These are phyloP conservation scores for Diachrysia chrysitis DNA, from an alignment of 2,888 invertebrate genomes.

Conservation along the genomic window DNA sequence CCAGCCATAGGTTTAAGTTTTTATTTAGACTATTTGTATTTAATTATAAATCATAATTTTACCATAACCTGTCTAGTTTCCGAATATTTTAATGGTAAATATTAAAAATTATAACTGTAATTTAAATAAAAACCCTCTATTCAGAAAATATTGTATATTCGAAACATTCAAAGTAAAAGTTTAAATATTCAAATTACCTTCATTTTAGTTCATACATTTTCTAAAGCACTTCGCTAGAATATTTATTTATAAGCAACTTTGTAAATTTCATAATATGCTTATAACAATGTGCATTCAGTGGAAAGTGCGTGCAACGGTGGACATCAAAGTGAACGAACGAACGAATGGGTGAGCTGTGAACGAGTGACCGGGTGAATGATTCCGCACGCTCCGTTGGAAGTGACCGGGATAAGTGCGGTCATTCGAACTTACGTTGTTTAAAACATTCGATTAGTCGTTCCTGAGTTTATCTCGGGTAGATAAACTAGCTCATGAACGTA, in stretches of 20 bases:
- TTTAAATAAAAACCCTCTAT: neutral
- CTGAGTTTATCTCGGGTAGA: conserved; percentile 29
- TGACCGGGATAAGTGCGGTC: conserved; percentile 74
- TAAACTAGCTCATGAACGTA: conserved; percentile 22
- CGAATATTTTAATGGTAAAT: no score
- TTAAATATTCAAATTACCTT: conserved; percentile 10
- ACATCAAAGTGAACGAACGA: conserved; percentile 82
- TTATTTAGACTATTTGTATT: no score
- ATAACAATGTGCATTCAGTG: conserved; percentile 74
- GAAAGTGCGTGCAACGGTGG: conserved; percentile 79
- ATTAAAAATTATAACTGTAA: no score
- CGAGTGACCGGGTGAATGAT: conserved; percentile 79
- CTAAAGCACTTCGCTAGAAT: conserved; percentile 18
- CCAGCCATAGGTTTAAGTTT: no score
- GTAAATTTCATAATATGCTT: conserved; percentile 69
- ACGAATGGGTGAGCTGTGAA: conserved; percentile 74
- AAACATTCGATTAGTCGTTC: conserved; percentile 53
- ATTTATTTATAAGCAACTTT: conserved; percentile 44
- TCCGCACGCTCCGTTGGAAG: conserved; percentile 75
- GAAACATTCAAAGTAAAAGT: neutral
- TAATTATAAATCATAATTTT: no score
- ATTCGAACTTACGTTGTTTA: conserved; percentile 55
- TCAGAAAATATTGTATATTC: neutral
- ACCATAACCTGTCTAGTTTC: no score
- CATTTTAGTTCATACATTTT: conserved; percentile 30